Evolutionary conservation across 2,888 invertebrate species (phyloP), one percentile per base, ranked within the genome.

Genomic region (Belgica antarctica): DNA sequence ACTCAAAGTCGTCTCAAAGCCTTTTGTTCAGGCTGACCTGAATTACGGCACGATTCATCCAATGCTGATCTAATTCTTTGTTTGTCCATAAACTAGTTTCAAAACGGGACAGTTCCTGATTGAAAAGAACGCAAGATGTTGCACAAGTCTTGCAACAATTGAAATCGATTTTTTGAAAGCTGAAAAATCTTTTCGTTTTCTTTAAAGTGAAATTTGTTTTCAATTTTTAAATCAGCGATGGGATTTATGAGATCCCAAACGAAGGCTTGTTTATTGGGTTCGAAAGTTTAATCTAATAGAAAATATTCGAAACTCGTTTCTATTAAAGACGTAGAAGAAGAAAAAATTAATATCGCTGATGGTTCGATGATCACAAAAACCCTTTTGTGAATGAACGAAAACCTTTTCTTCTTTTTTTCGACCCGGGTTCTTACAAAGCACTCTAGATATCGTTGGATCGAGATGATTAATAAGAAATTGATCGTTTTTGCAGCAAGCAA

Each of bases 91-190:
- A 52, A 52, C 22, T 22, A 12, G 5, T 8, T 17, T 41, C 41
- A n/a, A 41, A 41, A 41, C 15, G 41, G 41, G n/a, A 41, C 10
- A 15, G 15, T 10, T 12, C 41, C 15, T 41, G 41, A 41, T 19
- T 59, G 59, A 59, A 59, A 10, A 15, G 25, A 59, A 59, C 15
- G 59, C 59, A 59, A 59, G 59, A 59, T 59, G 59, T 59, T 59
- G 15, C 41, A 41, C 15, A 10, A 41, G n/a, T n/a, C n/a, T n/a
- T n/a, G n/a, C n/a, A 10, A 10, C 10, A 5, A 41, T 41, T 10
- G 41, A n/a, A n/a, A n/a, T n/a, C n/a, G n/a, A n/a, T n/a, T n/a
- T n/a, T 52, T 12, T 17, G 4, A 52, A 3, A 24, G 12, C 5
- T 22, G 52, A 52, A 52, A 22, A 15, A 15, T 4, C 4, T 7